Conservation (phyloP, 2,113 vertebrate genomes). For the Sula dactylatra region DNA sequence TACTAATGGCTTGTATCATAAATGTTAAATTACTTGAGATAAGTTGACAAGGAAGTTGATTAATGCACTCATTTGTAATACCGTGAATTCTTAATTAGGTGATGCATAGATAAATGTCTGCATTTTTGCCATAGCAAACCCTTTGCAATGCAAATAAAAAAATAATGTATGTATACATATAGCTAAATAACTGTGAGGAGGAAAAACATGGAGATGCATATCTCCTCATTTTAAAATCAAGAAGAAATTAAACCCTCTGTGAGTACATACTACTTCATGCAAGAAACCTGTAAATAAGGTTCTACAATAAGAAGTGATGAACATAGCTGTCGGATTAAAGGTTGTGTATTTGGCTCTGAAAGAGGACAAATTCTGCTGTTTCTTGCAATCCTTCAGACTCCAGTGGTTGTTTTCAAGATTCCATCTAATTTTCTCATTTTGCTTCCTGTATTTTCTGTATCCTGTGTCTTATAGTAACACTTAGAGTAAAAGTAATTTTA, state of each 20-base stretch:
- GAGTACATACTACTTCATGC: background rate
- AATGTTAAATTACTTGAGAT: background rate
- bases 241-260: background rate
- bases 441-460: background rate
- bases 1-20: background rate
- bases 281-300: background rate
- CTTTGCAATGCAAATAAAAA: background rate
- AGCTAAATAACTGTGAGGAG: background rate
- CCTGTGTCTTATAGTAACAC: background rate
- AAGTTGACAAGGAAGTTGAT: background rate
- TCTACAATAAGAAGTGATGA: background rate
- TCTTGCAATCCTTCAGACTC: background rate
- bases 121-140: background rate
- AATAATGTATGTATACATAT: background rate
- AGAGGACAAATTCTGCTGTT: accelerated
- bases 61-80: background rate
- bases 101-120: background rate
- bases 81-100: background rate
- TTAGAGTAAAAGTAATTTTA: background rate
- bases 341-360: background rate
- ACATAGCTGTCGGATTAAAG: background rate
- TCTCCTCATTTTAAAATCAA: background rate
- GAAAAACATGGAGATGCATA: background rate
- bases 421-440: background rate
- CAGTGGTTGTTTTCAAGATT: background rate